Evolutionary conservation across 2,888 invertebrate genomes (phyloP).

Genomic region (Zygaena filipendulae): DNA sequence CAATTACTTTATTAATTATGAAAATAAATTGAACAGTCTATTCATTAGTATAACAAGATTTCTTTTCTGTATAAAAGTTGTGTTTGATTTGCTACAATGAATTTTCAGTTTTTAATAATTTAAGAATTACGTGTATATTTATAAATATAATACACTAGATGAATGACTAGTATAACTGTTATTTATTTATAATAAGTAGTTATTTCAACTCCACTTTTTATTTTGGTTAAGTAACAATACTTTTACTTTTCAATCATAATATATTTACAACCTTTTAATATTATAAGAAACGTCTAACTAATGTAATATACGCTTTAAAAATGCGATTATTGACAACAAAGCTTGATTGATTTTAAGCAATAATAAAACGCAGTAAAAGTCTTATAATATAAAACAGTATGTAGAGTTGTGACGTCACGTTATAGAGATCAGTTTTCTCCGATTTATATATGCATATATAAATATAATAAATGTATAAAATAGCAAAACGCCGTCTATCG

Average conservation of each 20-base stretch:
- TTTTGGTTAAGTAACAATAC: constrained; percentile 27
- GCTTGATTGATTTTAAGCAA: constrained; percentile 26
- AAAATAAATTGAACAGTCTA: too few species aligned
- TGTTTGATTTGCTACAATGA: too few species aligned
- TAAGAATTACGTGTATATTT: too few species aligned
- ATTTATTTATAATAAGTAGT: too few species aligned
- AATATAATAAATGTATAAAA: constrained; percentile 29
- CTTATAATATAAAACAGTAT: too few species aligned
- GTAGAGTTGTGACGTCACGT: constrained; percentile 62
- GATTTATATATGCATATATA: constrained; percentile 64
- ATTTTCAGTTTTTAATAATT: too few species aligned
- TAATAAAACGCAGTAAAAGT: constrained; percentile 12
- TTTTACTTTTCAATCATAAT: too few species aligned
- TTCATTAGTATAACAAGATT: too few species aligned
- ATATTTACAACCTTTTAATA: constrained; percentile 30
- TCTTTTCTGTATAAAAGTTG: too few species aligned
- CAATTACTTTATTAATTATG: too few species aligned
- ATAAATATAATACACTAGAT: constrained; percentile 69
- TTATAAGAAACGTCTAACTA: constrained; percentile 26
- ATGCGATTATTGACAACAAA: constrained; percentile 46
- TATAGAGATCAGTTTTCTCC: constrained; percentile 59
- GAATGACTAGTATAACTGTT: constrained; percentile 64
- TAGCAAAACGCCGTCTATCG: constrained; percentile 40
- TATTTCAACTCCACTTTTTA: too few species aligned
- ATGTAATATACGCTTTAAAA: constrained; percentile 40